Evolutionary conservation across 2,113 vertebrate species (phyloP).

Genomic region (Osmerus eperlanus): DNA sequence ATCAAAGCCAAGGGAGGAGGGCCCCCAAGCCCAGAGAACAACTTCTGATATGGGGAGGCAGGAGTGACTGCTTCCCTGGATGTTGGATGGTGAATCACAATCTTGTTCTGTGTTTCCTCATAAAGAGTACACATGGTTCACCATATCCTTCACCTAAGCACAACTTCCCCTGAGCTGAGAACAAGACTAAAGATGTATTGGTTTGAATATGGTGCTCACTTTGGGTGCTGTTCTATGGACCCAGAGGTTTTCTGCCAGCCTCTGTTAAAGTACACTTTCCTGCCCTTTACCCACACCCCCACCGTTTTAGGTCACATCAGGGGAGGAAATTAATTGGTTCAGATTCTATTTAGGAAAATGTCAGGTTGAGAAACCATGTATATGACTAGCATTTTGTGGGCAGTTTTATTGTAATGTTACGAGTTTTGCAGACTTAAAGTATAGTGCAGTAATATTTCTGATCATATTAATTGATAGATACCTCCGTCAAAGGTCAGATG

Average conservation of each 20-base stretch:
- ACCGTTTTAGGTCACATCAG: not conserved
- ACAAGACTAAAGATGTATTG: slow-evolving; percentile 43
- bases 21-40: slow-evolving; percentile 57
- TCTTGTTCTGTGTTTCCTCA: slow-evolving; percentile 82
- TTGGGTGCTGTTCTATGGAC: slow-evolving; percentile 32
- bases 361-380: slow-evolving; percentile 41
- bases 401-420: slow-evolving; percentile 4
- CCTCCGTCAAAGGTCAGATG: slow-evolving; percentile 7
- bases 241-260: slow-evolving; percentile 21
- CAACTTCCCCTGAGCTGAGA: slow-evolving; percentile 79
- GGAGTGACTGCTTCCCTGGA: slow-evolving; percentile 55
- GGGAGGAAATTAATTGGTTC: not conserved
- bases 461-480: slow-evolving; percentile 18
- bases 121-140: slow-evolving; percentile 45
- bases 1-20: slow-evolving; percentile 88
- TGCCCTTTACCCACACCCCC: slow-evolving; percentile 30
- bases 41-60: slow-evolving; percentile 63
- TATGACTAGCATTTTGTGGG: slow-evolving; percentile 40
- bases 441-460: slow-evolving; percentile 1
- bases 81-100: slow-evolving; percentile 82
- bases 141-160: slow-evolving; percentile 62
- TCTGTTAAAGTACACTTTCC: slow-evolving; percentile 57
- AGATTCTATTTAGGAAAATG: not conserved
- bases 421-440: no score
- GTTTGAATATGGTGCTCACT: slow-evolving; percentile 37